Conservation (phyloP, 1,140 invertebrate genomes). For the Thaumetopoea pityocampa region DNA sequence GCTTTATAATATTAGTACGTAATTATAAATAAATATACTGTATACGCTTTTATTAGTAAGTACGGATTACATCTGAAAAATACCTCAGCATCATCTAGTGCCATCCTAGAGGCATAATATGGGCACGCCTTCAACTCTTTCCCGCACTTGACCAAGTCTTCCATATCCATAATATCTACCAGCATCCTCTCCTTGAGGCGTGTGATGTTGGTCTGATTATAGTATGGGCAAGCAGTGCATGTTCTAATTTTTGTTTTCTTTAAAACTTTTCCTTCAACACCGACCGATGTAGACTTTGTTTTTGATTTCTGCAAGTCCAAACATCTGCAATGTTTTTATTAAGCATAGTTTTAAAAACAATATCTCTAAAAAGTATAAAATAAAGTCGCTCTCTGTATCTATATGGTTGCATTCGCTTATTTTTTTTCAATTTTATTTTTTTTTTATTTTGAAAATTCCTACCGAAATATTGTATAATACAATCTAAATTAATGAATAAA, state of each 20-base stretch:
- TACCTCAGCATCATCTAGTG: slow-evolving; percentile 87
- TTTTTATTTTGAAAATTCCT: too few relatives aligned
- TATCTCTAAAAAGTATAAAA: too few relatives aligned
- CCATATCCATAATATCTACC: slow-evolving; percentile 89
- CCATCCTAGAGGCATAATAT: slow-evolving; percentile 91
- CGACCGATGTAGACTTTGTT: slow-evolving; percentile 75
- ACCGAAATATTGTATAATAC: too few relatives aligned
- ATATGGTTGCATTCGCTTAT: too few relatives aligned
- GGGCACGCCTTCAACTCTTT: slow-evolving; percentile 88
- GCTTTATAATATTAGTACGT: too few relatives aligned
- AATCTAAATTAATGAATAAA: too few relatives aligned
- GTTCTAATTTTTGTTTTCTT: slow-evolving; percentile 78
- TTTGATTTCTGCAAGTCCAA: slow-evolving; percentile 90
- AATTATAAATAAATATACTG: too few relatives aligned
- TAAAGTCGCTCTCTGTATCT: too few relatives aligned
- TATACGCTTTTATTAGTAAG: too few relatives aligned
- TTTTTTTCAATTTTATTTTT: too few relatives aligned
- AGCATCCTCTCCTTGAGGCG: slow-evolving; percentile 81
- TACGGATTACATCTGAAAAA: background rate
- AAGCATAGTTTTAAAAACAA: too few relatives aligned
- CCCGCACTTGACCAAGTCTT: slow-evolving; percentile 86
- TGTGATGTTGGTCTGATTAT: slow-evolving; percentile 80
- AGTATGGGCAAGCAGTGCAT: slow-evolving; percentile 81
- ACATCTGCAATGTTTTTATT: too few relatives aligned
- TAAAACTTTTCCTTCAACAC: slow-evolving; percentile 78